These are phyloP conservation scores for Ispidina lecontei DNA, from an alignment of 2,797 vertebrate genomes.

Conservation along the genomic window DNA sequence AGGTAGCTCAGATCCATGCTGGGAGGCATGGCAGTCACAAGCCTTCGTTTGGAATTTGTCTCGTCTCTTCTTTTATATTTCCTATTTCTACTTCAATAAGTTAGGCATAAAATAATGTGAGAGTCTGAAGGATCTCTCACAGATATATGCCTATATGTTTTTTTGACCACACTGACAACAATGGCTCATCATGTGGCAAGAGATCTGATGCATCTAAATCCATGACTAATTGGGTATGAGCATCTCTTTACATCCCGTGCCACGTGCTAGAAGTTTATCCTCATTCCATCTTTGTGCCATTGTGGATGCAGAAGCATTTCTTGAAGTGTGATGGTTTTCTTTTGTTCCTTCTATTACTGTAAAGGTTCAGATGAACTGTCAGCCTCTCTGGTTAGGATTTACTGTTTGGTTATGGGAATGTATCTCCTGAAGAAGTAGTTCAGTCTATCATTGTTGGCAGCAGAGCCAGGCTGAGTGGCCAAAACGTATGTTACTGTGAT, in stretches of 20 bases:
- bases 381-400: neutral
- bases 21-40: neutral
- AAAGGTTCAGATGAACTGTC: neutral
- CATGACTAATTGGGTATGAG: neutral
- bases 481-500: constrained; percentile 50
- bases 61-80: neutral
- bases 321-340: neutral
- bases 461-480: constrained; percentile 25
- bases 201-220: neutral
- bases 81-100: neutral
- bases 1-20: fast-evolving
- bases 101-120: neutral
- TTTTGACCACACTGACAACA: neutral
- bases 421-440: neutral
- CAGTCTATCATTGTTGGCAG: constrained; percentile 51
- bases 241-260: neutral
- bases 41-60: neutral
- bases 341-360: constrained; percentile 8
- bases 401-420: neutral
- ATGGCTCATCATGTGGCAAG: neutral
- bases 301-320: neutral
- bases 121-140: neutral
- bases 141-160: neutral
- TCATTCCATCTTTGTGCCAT: neutral
- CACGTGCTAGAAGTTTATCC: neutral